phyloP scores from a whole-genome alignment of 2,888 invertebrate species.

The Periphyllus acericola region DNA sequence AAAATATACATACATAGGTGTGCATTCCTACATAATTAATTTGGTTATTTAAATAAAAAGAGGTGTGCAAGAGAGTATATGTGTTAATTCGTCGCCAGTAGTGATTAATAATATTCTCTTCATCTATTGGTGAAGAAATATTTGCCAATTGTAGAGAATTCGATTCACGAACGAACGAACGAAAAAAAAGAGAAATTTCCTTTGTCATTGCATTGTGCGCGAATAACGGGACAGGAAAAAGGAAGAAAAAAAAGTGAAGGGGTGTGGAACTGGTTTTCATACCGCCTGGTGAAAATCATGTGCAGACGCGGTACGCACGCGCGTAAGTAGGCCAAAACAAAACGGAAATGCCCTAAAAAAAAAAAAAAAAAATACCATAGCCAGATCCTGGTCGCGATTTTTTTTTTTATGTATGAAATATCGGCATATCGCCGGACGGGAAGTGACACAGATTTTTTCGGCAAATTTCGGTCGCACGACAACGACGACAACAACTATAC shows the following conservation, averaged over 20 bases:
- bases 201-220: constrained; percentile 59
- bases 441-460: background rate
- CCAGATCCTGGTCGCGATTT: constrained; percentile 46
- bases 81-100: background rate
- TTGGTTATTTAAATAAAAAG: constrained; percentile 8
- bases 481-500: background rate
- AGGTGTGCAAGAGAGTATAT: background rate
- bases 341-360: constrained; percentile 61
- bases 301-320: constrained; percentile 46
- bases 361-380: background rate
- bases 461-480: background rate
- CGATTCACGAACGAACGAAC: background rate
- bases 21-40: constrained; percentile 4
- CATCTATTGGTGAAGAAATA: constrained; percentile 15
- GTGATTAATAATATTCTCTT: background rate
- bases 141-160: constrained; percentile 36
- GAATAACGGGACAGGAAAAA: constrained; percentile 62
- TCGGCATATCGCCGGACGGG: background rate
- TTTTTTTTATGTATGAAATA: background rate
- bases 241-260: constrained; percentile 57
- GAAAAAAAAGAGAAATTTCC: constrained; percentile 58
- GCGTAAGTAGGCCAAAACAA: constrained; percentile 61
- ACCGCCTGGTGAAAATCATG: constrained; percentile 61
- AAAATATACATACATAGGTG: background rate
- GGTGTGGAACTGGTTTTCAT: constrained; percentile 62